Evolutionary conservation across 1,140 invertebrate genomes (phyloP).

Genomic region (Arctopsyche grandis): DNA sequence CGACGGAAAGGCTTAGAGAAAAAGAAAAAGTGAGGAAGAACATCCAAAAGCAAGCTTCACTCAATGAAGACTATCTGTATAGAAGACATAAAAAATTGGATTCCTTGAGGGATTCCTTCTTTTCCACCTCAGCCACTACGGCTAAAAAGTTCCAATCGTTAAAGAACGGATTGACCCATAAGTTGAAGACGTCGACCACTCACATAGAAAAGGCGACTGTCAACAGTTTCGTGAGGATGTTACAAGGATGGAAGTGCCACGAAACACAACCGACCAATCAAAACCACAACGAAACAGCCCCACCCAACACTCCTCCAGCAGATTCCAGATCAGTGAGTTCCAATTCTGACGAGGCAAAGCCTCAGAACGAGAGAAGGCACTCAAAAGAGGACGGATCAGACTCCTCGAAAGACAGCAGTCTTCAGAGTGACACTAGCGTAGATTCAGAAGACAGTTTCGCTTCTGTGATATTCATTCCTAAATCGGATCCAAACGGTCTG

Average conservation of each 20-base stretch:
- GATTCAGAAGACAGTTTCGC: constrained; percentile 93
- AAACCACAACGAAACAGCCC: constrained; percentile 43
- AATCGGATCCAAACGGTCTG: constrained; percentile 66
- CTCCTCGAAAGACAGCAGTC: constrained; percentile 90
- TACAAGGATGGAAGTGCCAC: constrained; percentile 77
- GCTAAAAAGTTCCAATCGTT: constrained; percentile 84
- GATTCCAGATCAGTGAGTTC: constrained; percentile 52
- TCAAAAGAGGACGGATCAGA: constrained; percentile 88
- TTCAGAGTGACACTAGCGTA: constrained; percentile 92
- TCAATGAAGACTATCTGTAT: constrained; percentile 88
- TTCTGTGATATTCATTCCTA: constrained; percentile 88
- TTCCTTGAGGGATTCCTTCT: constrained; percentile 77
- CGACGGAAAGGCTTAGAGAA: constrained; percentile 81
- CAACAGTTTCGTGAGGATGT: constrained; percentile 77
- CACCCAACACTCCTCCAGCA: constrained; percentile 51
- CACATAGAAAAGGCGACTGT: constrained; percentile 83
- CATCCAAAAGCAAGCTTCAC: constrained; percentile 87
- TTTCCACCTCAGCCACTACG: constrained; percentile 75
- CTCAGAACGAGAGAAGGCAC: constrained; percentile 68
- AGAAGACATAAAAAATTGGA: constrained; percentile 75
- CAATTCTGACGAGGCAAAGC: constrained; percentile 55
- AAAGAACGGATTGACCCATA: constrained; percentile 84
- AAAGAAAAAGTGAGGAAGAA: constrained; percentile 85
- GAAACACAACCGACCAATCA: constrained; percentile 58
- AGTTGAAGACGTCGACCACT: constrained; percentile 81